These are phyloP conservation scores for Poecilus cupreus DNA, from an alignment of 2,888 invertebrate species.

Conservation along the genomic window DNA sequence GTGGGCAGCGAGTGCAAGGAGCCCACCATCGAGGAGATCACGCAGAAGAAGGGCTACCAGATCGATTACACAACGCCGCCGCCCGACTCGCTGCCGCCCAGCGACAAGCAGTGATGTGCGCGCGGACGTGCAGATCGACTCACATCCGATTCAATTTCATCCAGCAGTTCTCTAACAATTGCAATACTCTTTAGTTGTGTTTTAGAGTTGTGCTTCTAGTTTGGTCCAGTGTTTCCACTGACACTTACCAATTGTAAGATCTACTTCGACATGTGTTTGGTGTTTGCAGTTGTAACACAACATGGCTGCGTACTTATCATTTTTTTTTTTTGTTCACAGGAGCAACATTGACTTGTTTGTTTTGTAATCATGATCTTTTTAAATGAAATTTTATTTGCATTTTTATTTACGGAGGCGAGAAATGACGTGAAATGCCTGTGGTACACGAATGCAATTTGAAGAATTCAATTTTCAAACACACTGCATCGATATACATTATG, in stretches of 20 bases:
- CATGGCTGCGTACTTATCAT: slow-evolving; percentile 43
- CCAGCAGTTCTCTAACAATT: background rate
- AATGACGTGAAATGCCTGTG: slow-evolving; percentile 35
- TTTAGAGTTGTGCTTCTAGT: slow-evolving; percentile 35
- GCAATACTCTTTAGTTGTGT: slow-evolving; percentile 33
- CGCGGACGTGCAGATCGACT: background rate
- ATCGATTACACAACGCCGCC: slow-evolving; percentile 74
- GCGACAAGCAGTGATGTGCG: slow-evolving; percentile 7
- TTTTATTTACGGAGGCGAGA: slow-evolving; percentile 48
- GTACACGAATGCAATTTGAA: slow-evolving; percentile 44
- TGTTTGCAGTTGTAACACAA: slow-evolving; percentile 32
- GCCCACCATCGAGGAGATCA: slow-evolving; percentile 94
- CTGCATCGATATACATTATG: slow-evolving; percentile 55
- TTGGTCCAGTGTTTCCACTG: slow-evolving; percentile 38
- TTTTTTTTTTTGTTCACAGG: slow-evolving; percentile 21
- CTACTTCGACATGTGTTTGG: slow-evolving; percentile 17
- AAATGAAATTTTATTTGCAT: slow-evolving; percentile 52
- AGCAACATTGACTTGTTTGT: slow-evolving; percentile 45
- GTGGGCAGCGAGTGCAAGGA: slow-evolving; percentile 91
- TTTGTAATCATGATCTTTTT: slow-evolving; percentile 22
- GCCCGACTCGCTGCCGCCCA: slow-evolving; percentile 6
- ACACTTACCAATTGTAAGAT: slow-evolving; percentile 2
- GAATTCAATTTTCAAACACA: slow-evolving; percentile 43
- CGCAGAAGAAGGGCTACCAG: slow-evolving; percentile 82
- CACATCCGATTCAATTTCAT: background rate